Evolutionary conservation across 2,113 vertebrate genomes (phyloP).

Genomic region (Eretmodus cyanostictus): DNA sequence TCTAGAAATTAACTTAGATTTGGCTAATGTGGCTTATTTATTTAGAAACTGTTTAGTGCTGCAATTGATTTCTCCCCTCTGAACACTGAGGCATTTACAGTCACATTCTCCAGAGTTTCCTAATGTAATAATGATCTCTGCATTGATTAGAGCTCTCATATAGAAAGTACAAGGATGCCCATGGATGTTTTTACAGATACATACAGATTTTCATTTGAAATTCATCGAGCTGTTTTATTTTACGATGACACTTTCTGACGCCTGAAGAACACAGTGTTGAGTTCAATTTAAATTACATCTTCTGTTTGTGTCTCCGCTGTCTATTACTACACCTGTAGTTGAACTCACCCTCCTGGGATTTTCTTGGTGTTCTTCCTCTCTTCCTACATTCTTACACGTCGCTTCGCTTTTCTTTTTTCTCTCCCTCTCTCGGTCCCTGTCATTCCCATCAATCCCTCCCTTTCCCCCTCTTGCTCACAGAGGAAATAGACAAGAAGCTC

Average conservation of each 20-base stretch:
- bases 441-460: background rate
- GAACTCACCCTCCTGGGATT: background rate
- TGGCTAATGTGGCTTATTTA: background rate
- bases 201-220: background rate
- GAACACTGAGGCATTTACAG: background rate
- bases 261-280: background rate
- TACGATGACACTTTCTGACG: background rate
- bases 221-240: background rate
- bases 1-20: background rate
- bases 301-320: background rate
- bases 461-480: conserved; percentile 53
- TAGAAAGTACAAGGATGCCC: background rate
- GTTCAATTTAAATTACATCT: background rate
- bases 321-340: conserved; percentile 1
- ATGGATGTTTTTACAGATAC: background rate
- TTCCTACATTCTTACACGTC: background rate
- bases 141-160: background rate
- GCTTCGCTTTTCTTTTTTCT: background rate
- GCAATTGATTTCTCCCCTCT: background rate
- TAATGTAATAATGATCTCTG: background rate
- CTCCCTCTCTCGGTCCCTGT: background rate
- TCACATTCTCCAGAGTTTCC: background rate
- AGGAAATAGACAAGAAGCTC: conserved; percentile 97
- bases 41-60: background rate
- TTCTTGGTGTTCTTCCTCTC: background rate